These are phyloP conservation scores for Elaeidobius kamerunicus DNA, from an alignment of 2,888 invertebrate species.

Conservation along the genomic window DNA sequence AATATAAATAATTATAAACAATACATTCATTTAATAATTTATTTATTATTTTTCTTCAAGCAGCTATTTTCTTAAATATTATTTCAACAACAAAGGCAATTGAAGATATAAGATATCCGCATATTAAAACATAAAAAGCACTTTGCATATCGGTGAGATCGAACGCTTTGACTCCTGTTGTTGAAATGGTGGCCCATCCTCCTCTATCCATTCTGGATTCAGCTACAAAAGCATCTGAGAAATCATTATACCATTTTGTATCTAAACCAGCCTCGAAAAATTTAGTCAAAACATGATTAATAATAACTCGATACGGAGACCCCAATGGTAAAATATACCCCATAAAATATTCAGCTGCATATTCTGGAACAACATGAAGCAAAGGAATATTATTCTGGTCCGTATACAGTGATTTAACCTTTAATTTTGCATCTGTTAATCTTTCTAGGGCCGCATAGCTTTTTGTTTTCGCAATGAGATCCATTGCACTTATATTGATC, in stretches of 20 bases:
- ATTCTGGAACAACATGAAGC: conserved; percentile 49
- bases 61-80: background rate
- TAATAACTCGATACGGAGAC: conserved; percentile 46
- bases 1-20: too few relatives aligned
- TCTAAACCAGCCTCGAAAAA: conserved; percentile 47
- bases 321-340: conserved; percentile 48
- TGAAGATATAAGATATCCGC: conserved; percentile 23
- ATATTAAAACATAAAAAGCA: conserved; percentile 29
- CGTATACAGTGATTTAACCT: conserved; percentile 39
- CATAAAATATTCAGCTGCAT: conserved; percentile 48
- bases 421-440: conserved; percentile 35
- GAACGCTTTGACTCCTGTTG: conserved; percentile 16
- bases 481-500: conserved; percentile 17
- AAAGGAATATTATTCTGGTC: conserved; percentile 42
- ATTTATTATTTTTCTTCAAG: too few relatives aligned
- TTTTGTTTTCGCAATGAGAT: conserved; percentile 36
- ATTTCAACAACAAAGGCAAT: conserved; percentile 15
- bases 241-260: conserved; percentile 45
- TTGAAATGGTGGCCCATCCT: conserved; percentile 4
- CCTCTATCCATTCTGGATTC: conserved; percentile 1
- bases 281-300: conserved; percentile 43
- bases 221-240: conserved; percentile 28
- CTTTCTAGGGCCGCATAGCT: conserved; percentile 11
- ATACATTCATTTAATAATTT: too few relatives aligned
- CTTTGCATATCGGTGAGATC: conserved; percentile 30